Evolutionary conservation across 1,140 invertebrate species (phyloP).

Genomic region (Anagrus nilaparvatae): DNA sequence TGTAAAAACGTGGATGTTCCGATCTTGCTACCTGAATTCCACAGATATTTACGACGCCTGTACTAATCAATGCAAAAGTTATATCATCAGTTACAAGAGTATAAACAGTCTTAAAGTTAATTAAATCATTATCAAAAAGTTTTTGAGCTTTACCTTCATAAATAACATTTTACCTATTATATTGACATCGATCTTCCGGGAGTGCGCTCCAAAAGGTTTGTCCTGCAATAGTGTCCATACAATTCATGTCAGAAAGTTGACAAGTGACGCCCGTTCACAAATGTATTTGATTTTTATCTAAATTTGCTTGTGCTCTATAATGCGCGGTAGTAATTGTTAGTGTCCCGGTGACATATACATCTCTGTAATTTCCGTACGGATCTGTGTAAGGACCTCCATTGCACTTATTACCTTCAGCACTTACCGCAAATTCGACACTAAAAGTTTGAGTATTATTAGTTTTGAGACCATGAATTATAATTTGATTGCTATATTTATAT

Average conservation of each 20-base stretch:
- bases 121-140: neutral
- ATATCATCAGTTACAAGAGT: constrained; percentile 1
- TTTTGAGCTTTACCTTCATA: constrained; percentile 7
- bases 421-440: too few species aligned
- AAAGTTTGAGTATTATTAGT: too few species aligned
- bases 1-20: constrained; percentile 20
- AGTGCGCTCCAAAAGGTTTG: constrained; percentile 14
- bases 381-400: neutral
- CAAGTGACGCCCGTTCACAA: constrained; percentile 10
- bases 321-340: neutral
- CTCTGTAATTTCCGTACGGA: neutral
- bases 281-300: constrained; percentile 9
- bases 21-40: constrained; percentile 10
- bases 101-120: constrained; percentile 3
- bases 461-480: too few species aligned
- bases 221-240: constrained; percentile 11
- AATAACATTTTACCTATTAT: constrained; percentile 8
- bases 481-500: too few species aligned
- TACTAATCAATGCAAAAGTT: constrained; percentile 11
- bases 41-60: neutral
- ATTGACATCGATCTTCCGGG: constrained; percentile 6
- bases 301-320: neutral
- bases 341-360: neutral
- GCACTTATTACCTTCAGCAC: too few species aligned
- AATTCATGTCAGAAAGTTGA: neutral